A percentile compares a stretch with the other conserved stretches of the same genome.
phyloP scores from a whole-genome alignment of 2,888 invertebrate species.

The Falcaria lacertinaria region DNA sequence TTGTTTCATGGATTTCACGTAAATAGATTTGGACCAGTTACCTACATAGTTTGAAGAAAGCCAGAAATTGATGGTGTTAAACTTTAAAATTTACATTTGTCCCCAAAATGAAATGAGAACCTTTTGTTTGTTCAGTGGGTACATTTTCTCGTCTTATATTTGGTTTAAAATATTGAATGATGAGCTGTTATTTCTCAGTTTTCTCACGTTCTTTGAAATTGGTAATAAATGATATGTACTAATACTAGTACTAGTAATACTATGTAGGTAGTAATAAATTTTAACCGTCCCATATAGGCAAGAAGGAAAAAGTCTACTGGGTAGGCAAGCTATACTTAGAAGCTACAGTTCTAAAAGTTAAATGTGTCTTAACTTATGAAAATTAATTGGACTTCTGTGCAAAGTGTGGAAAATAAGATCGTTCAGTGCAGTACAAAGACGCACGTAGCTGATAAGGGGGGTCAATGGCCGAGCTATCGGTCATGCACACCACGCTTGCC shows the following conservation, averaged over 20 bases:
- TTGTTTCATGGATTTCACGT: not conserved
- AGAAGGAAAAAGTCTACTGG: too few relatives aligned
- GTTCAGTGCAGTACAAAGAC: slow-evolving; percentile 22
- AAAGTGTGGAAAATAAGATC: slow-evolving; percentile 8
- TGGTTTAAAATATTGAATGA: not conserved
- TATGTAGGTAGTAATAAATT: not conserved
- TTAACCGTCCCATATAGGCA: slow-evolving; percentile 1
- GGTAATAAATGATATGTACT: too few relatives aligned
- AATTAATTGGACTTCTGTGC: slow-evolving; percentile 5
- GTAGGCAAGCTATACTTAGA: too few relatives aligned
- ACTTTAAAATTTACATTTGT: not conserved
- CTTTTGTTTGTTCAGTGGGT: not conserved
- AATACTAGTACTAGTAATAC: too few relatives aligned
- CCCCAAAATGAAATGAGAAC: not conserved
- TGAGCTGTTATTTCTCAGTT: not conserved
- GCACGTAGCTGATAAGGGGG: slow-evolving; percentile 38
- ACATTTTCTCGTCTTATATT: not conserved
- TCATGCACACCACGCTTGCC: slow-evolving; percentile 35
- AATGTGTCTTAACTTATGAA: not conserved
- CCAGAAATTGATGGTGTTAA: not conserved
- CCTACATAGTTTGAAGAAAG: not conserved
- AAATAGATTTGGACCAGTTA: not conserved
- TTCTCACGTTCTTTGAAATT: not conserved
- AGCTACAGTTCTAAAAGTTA: too few relatives aligned
- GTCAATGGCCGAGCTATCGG: slow-evolving; percentile 64